Base-by-base conservation (phyloP, 35 echinoderm and acorn worm species). In the Lytechinus variegatus region DNA sequence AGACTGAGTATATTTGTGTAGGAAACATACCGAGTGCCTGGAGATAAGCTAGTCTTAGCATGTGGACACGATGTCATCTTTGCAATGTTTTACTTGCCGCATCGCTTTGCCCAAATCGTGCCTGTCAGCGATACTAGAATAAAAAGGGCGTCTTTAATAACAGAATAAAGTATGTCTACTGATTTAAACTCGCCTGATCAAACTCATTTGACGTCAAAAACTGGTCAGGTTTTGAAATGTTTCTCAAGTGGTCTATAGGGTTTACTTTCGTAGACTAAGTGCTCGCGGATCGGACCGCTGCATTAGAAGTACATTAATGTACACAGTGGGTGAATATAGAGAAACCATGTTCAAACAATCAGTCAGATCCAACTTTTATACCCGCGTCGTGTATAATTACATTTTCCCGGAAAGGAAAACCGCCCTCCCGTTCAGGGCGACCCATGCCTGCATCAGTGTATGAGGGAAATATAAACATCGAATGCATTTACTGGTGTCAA, bases 291-390 rank as follows among this genome's bases (percentile, higher is more conserved):
- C 66, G 66, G 66, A 79, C 66, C 66, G 16, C 16, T 79, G 66
- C 66, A 79, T 79, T 79, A 79, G 66, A 79, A 79, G 66, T 24
- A 79, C 66, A 79, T 79, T 79, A 79, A 79, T 79, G 66, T 79
- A 79, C 66, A 79, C 66, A 79, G 66, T 6, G 66, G 21, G 66
- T 79, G 66, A 79, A n/a, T 79, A 24, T 24, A 24, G 66, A 79
- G 66, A 24, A 79, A 79, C 66, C 16, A 19, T 24, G 66, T 79
- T 79, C 66, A 79, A 79, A 79, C 66, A 79, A 79, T 79, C 66
- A 24, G 19, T 24, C 66, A 79, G 66, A 79, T 79, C 16, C 66
- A 24, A 79, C 14, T 24, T 7, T 79, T 79, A 27, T 79, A 16
- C 66, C 66, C 16, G 19, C 19, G 66, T 79, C 66, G 66, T 79